Conservation (phyloP, 1,140 invertebrate species). For the Caligus rogercresseyi region DNA sequence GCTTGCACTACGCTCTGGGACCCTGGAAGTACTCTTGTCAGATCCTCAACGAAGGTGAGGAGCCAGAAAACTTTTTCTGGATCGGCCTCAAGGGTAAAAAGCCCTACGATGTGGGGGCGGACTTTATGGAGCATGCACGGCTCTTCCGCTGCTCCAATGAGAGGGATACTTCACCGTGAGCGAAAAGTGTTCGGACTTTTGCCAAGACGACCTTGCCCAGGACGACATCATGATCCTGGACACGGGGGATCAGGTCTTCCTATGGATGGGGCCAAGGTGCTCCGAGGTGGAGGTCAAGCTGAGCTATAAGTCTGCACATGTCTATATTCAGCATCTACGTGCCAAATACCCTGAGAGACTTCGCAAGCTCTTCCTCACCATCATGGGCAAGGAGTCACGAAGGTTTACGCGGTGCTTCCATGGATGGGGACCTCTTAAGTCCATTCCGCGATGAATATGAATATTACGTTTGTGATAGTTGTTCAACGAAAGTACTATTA, state of each 20-base stretch:
- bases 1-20: slow-evolving; percentile 76
- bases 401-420: slow-evolving; percentile 97
- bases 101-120: slow-evolving; percentile 71
- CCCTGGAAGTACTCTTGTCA: slow-evolving; percentile 34
- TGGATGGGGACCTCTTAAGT: slow-evolving; percentile 50
- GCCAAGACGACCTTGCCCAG: slow-evolving; percentile 98
- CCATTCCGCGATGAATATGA: too few relatives aligned
- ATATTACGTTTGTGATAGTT: too few relatives aligned
- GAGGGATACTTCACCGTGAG: slow-evolving; percentile 95
- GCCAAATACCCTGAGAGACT: slow-evolving; percentile 81
- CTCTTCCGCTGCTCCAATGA: slow-evolving; percentile 98
- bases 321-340: slow-evolving; percentile 92
- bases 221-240: slow-evolving; percentile 99
- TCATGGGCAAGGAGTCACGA: slow-evolving; percentile 88
- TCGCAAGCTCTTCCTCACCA: slow-evolving; percentile 80
- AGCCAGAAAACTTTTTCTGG: slow-evolving; percentile 99
- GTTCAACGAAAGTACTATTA: too few relatives aligned
- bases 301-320: slow-evolving; percentile 95
- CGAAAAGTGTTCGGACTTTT: slow-evolving; percentile 99
- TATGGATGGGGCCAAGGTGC: slow-evolving; percentile 89
- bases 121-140: slow-evolving; percentile 82
- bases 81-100: slow-evolving; percentile 79
- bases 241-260: slow-evolving; percentile 90
- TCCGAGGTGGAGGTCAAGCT: slow-evolving; percentile 98
- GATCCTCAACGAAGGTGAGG: slow-evolving; percentile 81